These are phyloP conservation scores for Teleiodes luculella DNA, from an alignment of 2,888 invertebrate species.

Conservation along the genomic window DNA sequence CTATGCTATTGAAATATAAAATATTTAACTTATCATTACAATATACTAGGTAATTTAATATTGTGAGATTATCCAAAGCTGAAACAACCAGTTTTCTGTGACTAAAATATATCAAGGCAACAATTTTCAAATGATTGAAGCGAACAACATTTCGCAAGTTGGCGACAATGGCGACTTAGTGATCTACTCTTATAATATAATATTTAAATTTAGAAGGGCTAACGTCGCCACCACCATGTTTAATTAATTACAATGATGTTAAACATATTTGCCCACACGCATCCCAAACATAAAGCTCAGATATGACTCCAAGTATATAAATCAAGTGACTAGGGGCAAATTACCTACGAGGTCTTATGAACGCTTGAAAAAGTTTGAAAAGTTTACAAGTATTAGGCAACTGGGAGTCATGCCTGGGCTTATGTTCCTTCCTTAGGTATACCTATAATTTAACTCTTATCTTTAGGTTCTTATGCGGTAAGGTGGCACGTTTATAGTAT, in stretches of 20 bases:
- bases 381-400: neutral
- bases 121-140: conserved; percentile 56
- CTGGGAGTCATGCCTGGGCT: conserved; percentile 7
- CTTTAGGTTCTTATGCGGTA: too few relatives aligned
- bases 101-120: conserved; percentile 66
- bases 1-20: conserved; percentile 66
- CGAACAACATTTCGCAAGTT: conserved; percentile 49
- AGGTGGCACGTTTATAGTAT: neutral
- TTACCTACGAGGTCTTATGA: too few relatives aligned
- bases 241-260: conserved; percentile 14
- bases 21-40: conserved; percentile 67
- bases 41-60: conserved; percentile 57
- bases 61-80: conserved; percentile 66
- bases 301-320: conserved; percentile 2
- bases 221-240: conserved; percentile 29
- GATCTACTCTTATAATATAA: conserved; percentile 27
- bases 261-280: conserved; percentile 27
- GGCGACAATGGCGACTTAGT: conserved; percentile 37
- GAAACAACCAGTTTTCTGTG: conserved; percentile 67
- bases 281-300: conserved; percentile 28
- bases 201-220: conserved; percentile 22
- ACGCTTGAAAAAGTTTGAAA: too few relatives aligned
- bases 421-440: too few relatives aligned
- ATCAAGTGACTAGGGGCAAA: neutral
- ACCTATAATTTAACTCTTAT: too few relatives aligned